Evolutionary conservation across 2,113 vertebrate genomes (phyloP).

Genomic region (Epinephelus cyanopodus): DNA sequence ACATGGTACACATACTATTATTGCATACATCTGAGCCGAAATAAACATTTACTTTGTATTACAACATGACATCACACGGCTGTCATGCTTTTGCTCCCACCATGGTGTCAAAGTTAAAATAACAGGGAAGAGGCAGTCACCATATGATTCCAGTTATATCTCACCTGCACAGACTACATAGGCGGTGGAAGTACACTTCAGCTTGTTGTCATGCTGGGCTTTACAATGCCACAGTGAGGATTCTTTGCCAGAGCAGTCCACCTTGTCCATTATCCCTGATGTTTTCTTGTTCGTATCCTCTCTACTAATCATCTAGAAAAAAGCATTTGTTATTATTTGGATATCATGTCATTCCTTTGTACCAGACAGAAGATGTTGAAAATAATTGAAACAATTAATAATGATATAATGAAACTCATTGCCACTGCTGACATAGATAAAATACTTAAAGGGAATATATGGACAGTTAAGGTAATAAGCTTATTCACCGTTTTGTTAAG

Average conservation of each 20-base stretch:
- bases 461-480: too few species aligned
- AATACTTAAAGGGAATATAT: too few species aligned
- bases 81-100: background rate
- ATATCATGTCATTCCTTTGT: background rate
- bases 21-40: background rate
- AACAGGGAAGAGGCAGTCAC: background rate
- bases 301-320: constrained; percentile 20
- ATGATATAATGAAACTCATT: too few species aligned
- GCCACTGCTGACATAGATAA: too few species aligned
- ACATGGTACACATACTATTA: background rate
- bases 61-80: background rate
- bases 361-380: background rate
- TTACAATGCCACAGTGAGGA: constrained; percentile 76
- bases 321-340: background rate
- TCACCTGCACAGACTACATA: constrained; percentile 73
- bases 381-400: too few species aligned
- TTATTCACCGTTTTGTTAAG: too few species aligned
- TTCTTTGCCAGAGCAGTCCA: constrained; percentile 51
- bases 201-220: accelerated
- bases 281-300: too few species aligned
- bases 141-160: background rate
- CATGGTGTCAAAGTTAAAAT: background rate
- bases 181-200: accelerated
- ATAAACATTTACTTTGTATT: background rate
- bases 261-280: constrained; percentile 27